Evolutionary conservation across 2,797 vertebrate species (phyloP).

Genomic region (Mastacembelus armatus): DNA sequence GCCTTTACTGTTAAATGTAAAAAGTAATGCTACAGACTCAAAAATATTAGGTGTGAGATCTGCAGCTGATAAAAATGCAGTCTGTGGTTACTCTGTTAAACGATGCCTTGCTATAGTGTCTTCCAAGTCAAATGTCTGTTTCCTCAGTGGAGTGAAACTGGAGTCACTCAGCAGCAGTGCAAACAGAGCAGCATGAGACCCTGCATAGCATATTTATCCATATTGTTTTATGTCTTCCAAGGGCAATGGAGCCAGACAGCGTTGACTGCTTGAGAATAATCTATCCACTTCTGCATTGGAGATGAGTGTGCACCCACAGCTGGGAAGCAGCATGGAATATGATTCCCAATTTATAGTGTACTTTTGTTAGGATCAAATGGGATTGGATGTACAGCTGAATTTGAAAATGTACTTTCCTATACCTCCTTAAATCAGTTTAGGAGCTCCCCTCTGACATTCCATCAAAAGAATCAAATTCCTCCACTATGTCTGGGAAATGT

Average conservation of each 20-base stretch:
- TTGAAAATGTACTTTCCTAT: conserved; percentile 66
- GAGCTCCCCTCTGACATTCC: conserved; percentile 53
- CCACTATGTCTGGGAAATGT: conserved; percentile 45
- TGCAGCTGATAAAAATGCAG: background rate
- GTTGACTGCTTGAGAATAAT: conserved; percentile 63
- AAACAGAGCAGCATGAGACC: conserved; percentile 45
- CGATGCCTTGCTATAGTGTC: background rate
- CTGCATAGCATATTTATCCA: conserved; percentile 47
- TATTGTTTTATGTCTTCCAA: conserved; percentile 69
- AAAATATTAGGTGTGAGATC: background rate
- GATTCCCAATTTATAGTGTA: conserved; percentile 61
- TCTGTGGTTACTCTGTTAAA: background rate
- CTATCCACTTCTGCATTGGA: conserved; percentile 49
- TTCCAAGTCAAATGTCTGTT: conserved; percentile 19
- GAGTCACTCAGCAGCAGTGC: conserved; percentile 21
- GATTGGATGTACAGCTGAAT: conserved; percentile 66
- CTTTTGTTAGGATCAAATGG: conserved; percentile 71
- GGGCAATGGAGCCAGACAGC: conserved; percentile 49
- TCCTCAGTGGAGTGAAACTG: conserved; percentile 24
- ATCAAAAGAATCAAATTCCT: conserved; percentile 70
- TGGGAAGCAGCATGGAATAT: conserved; percentile 58
- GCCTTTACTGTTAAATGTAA: background rate
- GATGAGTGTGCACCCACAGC: conserved; percentile 50
- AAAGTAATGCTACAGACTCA: background rate
- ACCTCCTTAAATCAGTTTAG: conserved; percentile 67